phyloP scores from a whole-genome alignment of 2,113 vertebrate species.

The Poecile atricapillus region DNA sequence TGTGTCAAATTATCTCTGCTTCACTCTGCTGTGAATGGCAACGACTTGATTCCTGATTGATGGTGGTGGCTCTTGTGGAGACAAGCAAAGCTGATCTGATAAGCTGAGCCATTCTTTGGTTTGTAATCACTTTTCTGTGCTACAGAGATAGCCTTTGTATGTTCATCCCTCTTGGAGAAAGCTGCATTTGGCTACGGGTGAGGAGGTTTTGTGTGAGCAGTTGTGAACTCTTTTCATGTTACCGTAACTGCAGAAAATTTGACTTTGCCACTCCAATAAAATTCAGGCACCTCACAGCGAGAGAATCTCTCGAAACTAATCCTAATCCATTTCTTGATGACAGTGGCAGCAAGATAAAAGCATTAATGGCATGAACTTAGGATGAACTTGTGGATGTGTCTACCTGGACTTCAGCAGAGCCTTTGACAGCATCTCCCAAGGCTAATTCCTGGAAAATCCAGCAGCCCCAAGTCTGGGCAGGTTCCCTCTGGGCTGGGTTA shows the following conservation, averaged over 20 bases:
- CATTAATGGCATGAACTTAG: neutral
- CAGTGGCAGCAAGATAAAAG: neutral
- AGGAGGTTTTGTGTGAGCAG: neutral
- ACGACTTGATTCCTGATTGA: slow-evolving; percentile 41
- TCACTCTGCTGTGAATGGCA: slow-evolving; percentile 16
- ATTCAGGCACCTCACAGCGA: neutral
- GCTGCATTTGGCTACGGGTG: neutral
- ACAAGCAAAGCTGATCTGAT: slow-evolving; percentile 29
- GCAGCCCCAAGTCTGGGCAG: neutral
- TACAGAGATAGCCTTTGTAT: neutral
- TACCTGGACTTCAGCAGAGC: neutral
- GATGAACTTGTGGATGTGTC: neutral
- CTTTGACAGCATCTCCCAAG: neutral
- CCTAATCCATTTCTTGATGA: neutral
- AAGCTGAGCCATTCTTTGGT: slow-evolving; percentile 23
- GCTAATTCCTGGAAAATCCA: neutral
- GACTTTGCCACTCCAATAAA: neutral
- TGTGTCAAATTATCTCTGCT: slow-evolving; percentile 21
- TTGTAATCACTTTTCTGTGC: slow-evolving; percentile 11
- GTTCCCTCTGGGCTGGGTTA: neutral
- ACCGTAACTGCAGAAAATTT: neutral
- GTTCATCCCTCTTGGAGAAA: neutral
- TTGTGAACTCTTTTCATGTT: neutral
- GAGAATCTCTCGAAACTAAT: neutral
- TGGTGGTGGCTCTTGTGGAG: slow-evolving; percentile 35